These are phyloP conservation scores for Dicycla oo DNA, from an alignment of 2,888 invertebrate genomes.

Conservation along the genomic window DNA sequence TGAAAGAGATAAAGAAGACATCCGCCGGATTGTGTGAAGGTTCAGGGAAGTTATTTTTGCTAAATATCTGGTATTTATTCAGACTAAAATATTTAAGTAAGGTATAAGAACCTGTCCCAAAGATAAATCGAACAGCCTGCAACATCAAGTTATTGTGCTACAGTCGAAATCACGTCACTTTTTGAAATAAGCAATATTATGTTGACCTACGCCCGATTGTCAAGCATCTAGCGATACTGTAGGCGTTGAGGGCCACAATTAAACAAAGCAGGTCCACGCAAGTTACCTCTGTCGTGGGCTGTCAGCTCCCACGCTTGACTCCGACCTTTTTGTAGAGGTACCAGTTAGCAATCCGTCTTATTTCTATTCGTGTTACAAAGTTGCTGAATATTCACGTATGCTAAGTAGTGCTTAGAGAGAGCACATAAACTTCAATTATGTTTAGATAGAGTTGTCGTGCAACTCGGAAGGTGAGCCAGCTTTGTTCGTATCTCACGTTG, in stretches of 20 bases:
- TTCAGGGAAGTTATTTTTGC: slow-evolving; percentile 68
- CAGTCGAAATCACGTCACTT: slow-evolving; percentile 14
- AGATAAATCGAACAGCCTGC: slow-evolving; percentile 9
- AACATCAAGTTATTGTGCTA: neutral
- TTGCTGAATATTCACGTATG: slow-evolving; percentile 84
- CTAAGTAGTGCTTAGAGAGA: slow-evolving; percentile 74
- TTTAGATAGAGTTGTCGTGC: slow-evolving; percentile 63
- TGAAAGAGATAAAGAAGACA: slow-evolving; percentile 83
- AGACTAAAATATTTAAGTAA: slow-evolving; percentile 47
- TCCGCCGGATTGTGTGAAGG: slow-evolving; percentile 84
- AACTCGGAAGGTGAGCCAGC: slow-evolving; percentile 61
- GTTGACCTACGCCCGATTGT: slow-evolving; percentile 67
- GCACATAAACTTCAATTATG: slow-evolving; percentile 72
- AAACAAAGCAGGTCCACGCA: slow-evolving; percentile 80
- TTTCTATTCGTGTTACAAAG: slow-evolving; percentile 74
- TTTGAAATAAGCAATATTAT: slow-evolving; percentile 39
- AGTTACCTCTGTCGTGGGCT: slow-evolving; percentile 81
- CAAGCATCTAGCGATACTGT: slow-evolving; percentile 70
- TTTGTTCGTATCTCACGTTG: slow-evolving; percentile 41
- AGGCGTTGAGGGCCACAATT: slow-evolving; percentile 79
- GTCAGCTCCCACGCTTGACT: slow-evolving; percentile 81
- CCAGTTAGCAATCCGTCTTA: slow-evolving; percentile 77
- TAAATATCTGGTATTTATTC: slow-evolving; percentile 51
- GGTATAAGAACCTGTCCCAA: slow-evolving; percentile 19
- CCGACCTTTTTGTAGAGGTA: slow-evolving; percentile 80